A percentile compares a stretch with the other conserved stretches of the same genome.
These are phyloP conservation scores for Pachydiplax longipennis DNA, from an alignment of 2,888 invertebrate species.

Conservation along the genomic window DNA sequence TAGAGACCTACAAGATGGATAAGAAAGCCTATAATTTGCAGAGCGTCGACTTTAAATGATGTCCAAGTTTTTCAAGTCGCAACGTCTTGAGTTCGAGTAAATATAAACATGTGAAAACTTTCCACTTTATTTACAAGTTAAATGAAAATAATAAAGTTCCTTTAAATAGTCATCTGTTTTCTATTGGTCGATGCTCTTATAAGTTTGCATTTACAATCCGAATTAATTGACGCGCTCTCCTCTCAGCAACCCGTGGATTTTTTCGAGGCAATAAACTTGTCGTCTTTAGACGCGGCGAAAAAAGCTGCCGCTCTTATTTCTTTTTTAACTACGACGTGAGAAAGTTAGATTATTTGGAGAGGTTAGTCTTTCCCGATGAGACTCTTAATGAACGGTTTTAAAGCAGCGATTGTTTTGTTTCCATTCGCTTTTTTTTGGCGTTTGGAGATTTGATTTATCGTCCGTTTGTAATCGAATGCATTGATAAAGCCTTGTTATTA, in stretches of 20 bases:
- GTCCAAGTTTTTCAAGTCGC: no score
- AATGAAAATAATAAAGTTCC: no score
- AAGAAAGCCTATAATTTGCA: no score
- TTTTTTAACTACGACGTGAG: constrained; percentile 12
- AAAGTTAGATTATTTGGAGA: constrained; percentile 23
- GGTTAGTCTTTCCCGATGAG: constrained; percentile 2
- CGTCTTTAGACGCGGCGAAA: neutral
- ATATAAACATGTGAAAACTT: no score
- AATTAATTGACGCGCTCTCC: no score
- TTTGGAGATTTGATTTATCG: neutral
- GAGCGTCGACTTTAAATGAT: no score
- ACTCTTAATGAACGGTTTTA: constrained; percentile 19
- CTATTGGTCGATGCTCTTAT: no score
- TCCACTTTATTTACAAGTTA: no score
- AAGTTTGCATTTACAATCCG: no score
- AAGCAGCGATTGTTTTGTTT: neutral
- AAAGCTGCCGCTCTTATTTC: neutral
- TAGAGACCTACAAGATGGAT: no score
- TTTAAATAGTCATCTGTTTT: no score
- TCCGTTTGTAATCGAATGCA: neutral
- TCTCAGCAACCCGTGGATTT: neutral
- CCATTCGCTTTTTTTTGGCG: neutral
- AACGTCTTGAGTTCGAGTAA: no score
- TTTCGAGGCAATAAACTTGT: constrained; percentile 39
- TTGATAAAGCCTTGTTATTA: neutral